Evolutionary conservation across 2,888 invertebrate genomes (phyloP).

Genomic region (Lepas anatifera): DNA sequence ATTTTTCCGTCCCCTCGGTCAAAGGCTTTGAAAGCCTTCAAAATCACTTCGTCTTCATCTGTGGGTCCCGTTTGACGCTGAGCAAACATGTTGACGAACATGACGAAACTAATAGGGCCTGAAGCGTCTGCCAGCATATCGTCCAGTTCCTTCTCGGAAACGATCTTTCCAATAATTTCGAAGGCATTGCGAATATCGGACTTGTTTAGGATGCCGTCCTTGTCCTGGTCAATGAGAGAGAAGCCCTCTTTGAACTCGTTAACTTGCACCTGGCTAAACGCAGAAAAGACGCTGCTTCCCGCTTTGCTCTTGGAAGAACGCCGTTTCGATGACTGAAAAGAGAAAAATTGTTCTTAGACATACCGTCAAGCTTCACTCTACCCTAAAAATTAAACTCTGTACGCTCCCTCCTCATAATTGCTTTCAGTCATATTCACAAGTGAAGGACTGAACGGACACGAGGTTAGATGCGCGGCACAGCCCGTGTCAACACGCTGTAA

Average conservation of each 20-base stretch:
- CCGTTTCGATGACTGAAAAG: constrained; percentile 38
- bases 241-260: constrained; percentile 96
- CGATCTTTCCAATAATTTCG: constrained; percentile 81
- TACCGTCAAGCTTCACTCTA: too few species aligned
- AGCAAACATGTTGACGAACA: constrained; percentile 81
- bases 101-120: constrained; percentile 91
- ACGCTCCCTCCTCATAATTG: too few species aligned
- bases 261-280: constrained; percentile 92
- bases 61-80: constrained; percentile 79
- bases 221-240: constrained; percentile 91
- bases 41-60: constrained; percentile 84
- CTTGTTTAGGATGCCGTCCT: constrained; percentile 75
- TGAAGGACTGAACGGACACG: too few species aligned
- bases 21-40: constrained; percentile 84
- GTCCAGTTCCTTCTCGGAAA: constrained; percentile 80
- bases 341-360: too few species aligned
- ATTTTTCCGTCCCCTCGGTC: constrained; percentile 55
- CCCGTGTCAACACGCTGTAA: too few species aligned
- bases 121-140: constrained; percentile 76
- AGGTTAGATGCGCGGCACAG: too few species aligned
- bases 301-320: constrained; percentile 43
- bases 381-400: too few species aligned
- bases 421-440: too few species aligned
- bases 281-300: constrained; percentile 91
- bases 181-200: constrained; percentile 81